A percentile compares a stretch with the other conserved stretches of the same genome.
phyloP scores from a whole-genome alignment of 1,140 invertebrate species.

The Philopotamus ludificatus region DNA sequence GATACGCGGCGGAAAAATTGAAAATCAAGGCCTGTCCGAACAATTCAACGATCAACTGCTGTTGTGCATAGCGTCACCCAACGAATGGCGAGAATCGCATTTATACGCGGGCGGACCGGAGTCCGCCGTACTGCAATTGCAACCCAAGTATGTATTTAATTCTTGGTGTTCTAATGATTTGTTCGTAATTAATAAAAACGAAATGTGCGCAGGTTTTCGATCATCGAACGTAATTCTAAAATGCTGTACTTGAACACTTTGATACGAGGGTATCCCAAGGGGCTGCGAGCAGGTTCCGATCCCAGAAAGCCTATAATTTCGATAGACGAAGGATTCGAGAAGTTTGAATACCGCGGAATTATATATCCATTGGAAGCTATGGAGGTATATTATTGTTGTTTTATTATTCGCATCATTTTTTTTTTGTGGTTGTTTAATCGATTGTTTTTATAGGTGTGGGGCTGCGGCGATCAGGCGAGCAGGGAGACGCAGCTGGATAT shows the following conservation, averaged over 20 bases:
- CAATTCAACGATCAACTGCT: constrained; percentile 61
- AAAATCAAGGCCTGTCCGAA: constrained; percentile 43
- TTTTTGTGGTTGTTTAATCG: constrained; percentile 5
- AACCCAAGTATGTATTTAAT: constrained; percentile 66
- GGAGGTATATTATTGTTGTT: constrained; percentile 49
- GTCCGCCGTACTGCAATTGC: constrained; percentile 73
- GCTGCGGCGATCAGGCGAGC: constrained; percentile 72
- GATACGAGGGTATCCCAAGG: constrained; percentile 81
- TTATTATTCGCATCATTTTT: neutral
- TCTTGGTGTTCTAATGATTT: neutral
- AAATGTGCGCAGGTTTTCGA: constrained; percentile 57
- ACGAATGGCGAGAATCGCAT: constrained; percentile 83
- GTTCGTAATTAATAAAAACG: constrained; percentile 1
- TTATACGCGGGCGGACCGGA: constrained; percentile 80
- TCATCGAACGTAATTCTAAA: constrained; percentile 71
- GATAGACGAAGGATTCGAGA: constrained; percentile 72
- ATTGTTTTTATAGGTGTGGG: constrained; percentile 68
- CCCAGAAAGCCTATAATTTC: constrained; percentile 71
- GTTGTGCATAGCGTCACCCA: constrained; percentile 75
- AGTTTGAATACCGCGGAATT: constrained; percentile 62
- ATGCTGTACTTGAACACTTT: constrained; percentile 80
- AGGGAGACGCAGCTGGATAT: constrained; percentile 81
- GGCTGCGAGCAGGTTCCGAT: constrained; percentile 78
- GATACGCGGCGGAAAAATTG: constrained; percentile 56
- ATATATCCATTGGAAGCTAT: constrained; percentile 62